Percentiles rank a stretch among this genome's conserved stretches.
Conservation (phyloP, 1,140 invertebrate species). For the Drosophila santomea region DNA sequence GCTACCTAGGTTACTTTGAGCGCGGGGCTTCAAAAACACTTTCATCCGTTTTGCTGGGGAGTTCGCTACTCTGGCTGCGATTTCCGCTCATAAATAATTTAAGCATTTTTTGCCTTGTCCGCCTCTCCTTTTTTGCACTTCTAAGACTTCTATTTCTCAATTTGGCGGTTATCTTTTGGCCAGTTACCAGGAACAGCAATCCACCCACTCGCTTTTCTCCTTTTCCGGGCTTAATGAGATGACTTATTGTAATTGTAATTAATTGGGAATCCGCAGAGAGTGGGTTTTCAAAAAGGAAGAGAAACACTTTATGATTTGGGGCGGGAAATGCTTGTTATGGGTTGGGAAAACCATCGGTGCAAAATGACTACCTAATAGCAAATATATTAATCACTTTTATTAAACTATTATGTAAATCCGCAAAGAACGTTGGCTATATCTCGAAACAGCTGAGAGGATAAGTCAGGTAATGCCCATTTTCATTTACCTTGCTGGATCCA, state of each 20-base stretch:
- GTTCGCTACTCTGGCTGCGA: constrained; percentile 37
- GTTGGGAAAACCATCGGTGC: too few species aligned
- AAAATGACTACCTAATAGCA: too few species aligned
- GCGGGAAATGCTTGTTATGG: not conserved
- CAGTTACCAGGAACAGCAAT: constrained; percentile 40
- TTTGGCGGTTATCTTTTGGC: constrained; percentile 43
- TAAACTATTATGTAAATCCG: not conserved
- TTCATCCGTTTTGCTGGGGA: constrained; percentile 85
- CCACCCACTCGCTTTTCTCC: not conserved
- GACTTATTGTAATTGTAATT: constrained; percentile 84
- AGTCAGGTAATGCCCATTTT: not conserved
- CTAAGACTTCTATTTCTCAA: constrained; percentile 23
- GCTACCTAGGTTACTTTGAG: constrained; percentile 57
- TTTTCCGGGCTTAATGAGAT: constrained; percentile 72
- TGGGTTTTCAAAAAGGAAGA: not conserved
- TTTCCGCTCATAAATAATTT: constrained; percentile 62
- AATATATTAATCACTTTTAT: too few species aligned
- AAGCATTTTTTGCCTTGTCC: constrained; percentile 50
- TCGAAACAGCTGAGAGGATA: not conserved
- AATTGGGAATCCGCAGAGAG: constrained; percentile 46
- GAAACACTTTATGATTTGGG: not conserved
- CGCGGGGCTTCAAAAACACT: constrained; percentile 84
- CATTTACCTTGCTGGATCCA: not conserved
- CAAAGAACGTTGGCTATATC: not conserved
- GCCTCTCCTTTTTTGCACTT: constrained; percentile 8